phyloP scores from a whole-genome alignment of 2,113 vertebrate species.

The Rhinichthys klamathensis region DNA sequence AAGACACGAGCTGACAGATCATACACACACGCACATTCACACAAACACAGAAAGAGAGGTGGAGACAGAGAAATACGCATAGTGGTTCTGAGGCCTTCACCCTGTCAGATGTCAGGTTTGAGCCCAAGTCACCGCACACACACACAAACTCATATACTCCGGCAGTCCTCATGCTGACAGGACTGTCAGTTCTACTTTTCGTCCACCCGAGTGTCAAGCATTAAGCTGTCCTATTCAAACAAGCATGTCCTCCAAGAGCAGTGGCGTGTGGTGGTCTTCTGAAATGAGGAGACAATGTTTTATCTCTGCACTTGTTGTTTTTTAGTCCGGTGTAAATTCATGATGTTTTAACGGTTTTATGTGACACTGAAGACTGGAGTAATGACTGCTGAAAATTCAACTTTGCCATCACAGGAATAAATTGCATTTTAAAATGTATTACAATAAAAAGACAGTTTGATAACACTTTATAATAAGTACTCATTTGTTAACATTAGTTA shows the following conservation, averaged over 20 bases:
- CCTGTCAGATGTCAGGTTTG: constrained; percentile 23
- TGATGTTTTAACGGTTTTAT: neutral
- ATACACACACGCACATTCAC: constrained; percentile 9
- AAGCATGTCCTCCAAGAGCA: constrained; percentile 20
- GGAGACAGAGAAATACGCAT: neutral
- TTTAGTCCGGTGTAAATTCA: neutral
- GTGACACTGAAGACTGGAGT: no score
- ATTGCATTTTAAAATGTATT: no score
- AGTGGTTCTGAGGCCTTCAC: constrained; percentile 36
- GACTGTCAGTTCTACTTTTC: constrained; percentile 22
- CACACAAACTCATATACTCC: constrained; percentile 12
- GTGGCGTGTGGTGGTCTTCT: constrained; percentile 12
- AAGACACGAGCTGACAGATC: constrained; percentile 73
- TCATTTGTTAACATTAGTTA: no score
- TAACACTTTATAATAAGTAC: no score
- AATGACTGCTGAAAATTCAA: no score
- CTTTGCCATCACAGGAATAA: no score
- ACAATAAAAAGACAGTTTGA: no score
- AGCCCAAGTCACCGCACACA: constrained; percentile 11
- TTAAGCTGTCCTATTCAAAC: constrained; percentile 24
- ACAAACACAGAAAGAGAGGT: constrained; percentile 2
- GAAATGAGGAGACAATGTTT: neutral
- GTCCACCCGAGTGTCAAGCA: constrained; percentile 12
- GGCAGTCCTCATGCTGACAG: constrained; percentile 22
- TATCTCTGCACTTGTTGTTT: neutral